Evolutionary conservation across 2,113 vertebrate species (phyloP).

Genomic region (Saccopteryx leptura): DNA sequence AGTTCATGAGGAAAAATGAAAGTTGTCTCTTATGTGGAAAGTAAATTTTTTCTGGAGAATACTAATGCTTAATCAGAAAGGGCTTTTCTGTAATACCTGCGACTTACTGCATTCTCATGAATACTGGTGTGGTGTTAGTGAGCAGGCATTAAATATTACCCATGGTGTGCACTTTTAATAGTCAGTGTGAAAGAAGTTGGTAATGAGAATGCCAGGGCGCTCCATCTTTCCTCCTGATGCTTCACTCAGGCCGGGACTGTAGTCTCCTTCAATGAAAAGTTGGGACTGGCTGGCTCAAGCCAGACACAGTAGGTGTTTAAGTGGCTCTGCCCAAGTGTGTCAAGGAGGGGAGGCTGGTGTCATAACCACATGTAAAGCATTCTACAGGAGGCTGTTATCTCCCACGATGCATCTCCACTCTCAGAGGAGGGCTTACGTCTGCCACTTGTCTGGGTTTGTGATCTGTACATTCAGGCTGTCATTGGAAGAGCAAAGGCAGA

Average conservation of each 20-base stretch:
- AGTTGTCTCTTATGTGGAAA: not conserved
- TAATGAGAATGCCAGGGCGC: not conserved
- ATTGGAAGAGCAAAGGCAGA: not conserved
- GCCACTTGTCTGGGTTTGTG: not conserved
- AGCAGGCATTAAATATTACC: not conserved
- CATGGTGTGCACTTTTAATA: not conserved
- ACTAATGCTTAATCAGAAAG: constrained; percentile 6
- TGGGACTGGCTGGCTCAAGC: not conserved
- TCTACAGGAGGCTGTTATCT: not conserved
- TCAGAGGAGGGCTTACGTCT: not conserved
- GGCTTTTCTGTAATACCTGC: not conserved
- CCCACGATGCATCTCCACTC: rapidly evolving
- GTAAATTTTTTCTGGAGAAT: not conserved
- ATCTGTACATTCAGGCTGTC: not conserved
- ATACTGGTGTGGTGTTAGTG: not conserved
- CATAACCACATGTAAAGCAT: not conserved
- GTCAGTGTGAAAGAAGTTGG: not conserved
- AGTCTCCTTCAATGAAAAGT: not conserved
- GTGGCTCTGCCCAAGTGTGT: not conserved
- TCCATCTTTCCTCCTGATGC: not conserved
- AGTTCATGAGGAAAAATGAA: not conserved
- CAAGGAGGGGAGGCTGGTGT: not conserved
- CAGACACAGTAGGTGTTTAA: not conserved
- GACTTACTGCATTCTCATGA: not conserved
- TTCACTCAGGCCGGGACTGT: not conserved